phyloP scores from a whole-genome alignment of 1,140 invertebrate genomes.

The Stenopsyche tienmushanensis region DNA sequence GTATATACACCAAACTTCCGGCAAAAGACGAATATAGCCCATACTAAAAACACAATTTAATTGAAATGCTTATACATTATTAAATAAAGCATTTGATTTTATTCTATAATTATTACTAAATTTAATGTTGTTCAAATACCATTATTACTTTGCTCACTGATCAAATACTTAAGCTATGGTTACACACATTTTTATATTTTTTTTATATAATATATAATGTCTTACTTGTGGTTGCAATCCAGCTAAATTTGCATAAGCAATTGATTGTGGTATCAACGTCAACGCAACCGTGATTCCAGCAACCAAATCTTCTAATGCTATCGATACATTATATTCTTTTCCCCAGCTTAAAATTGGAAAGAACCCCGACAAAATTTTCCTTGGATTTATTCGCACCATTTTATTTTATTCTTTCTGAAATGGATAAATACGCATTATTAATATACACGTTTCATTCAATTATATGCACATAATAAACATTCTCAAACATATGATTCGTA shows the following conservation, averaged over 20 bases:
- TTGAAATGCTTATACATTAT: not conserved
- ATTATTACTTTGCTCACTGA: too few species aligned
- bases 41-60: constrained; percentile 62
- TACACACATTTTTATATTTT: too few species aligned
- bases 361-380: constrained; percentile 41
- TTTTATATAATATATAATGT: not conserved
- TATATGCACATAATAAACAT: not conserved
- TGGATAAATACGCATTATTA: not conserved
- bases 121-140: too few species aligned
- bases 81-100: not conserved
- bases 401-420: not conserved
- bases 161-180: too few species aligned
- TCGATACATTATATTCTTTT: constrained; percentile 59
- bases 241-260: constrained; percentile 76
- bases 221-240: constrained; percentile 69
- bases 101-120: too few species aligned
- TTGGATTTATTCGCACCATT: constrained; percentile 8
- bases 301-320: constrained; percentile 70
- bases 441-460: not conserved
- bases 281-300: constrained; percentile 84
- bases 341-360: constrained; percentile 52
- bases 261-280: constrained; percentile 75
- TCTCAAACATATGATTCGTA: not conserved
- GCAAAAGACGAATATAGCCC: constrained; percentile 84
- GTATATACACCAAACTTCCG: constrained; percentile 78